Evolutionary conservation across 2,113 vertebrate species (phyloP).

Genomic region (Bucco capensis): DNA sequence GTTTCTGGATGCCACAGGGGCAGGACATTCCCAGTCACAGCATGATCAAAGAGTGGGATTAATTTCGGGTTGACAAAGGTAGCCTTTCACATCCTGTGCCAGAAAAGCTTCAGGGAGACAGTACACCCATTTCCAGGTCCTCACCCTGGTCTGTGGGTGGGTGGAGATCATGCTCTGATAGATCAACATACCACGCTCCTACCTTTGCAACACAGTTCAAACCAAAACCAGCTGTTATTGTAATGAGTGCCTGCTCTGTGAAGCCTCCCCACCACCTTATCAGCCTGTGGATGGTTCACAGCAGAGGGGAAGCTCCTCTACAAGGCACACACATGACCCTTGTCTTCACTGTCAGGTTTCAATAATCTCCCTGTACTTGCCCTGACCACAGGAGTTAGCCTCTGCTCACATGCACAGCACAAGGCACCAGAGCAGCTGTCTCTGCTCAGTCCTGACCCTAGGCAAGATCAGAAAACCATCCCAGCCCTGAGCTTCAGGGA

Average conservation of each 20-base stretch:
- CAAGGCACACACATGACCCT: not conserved
- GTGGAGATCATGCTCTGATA: not conserved
- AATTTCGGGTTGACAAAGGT: not conserved
- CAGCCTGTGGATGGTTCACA: accelerated
- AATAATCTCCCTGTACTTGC: accelerated
- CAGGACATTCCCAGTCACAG: not conserved
- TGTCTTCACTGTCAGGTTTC: not conserved
- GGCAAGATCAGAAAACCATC: not conserved
- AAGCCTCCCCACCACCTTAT: not conserved
- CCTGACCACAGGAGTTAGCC: not conserved
- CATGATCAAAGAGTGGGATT: not conserved
- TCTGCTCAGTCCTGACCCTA: not conserved
- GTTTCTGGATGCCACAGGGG: not conserved
- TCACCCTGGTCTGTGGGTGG: not conserved
- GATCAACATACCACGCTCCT: not conserved
- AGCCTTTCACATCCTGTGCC: not conserved
- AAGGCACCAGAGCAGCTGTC: not conserved
- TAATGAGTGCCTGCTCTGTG: not conserved
- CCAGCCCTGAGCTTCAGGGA: not conserved
- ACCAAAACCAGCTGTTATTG: not conserved
- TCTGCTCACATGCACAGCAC: not conserved
- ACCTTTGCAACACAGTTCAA: not conserved
- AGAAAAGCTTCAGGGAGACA: not conserved
- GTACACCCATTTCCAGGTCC: conserved; percentile 1
- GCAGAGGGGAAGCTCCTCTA: not conserved